These are phyloP conservation scores for Crematogaster levior DNA, from an alignment of 2,888 invertebrate genomes.

Conservation along the genomic window DNA sequence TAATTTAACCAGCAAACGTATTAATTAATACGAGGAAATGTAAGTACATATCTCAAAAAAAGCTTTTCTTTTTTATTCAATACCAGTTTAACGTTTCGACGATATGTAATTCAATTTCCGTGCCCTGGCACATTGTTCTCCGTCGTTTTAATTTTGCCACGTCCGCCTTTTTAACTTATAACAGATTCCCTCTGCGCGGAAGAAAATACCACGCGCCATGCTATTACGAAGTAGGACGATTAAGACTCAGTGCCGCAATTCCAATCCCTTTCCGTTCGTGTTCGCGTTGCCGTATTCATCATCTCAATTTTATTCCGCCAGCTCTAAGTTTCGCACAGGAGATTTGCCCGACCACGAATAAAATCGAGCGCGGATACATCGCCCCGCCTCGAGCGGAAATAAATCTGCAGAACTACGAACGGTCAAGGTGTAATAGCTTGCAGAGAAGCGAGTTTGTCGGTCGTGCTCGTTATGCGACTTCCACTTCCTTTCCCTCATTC, in stretches of 20 bases:
- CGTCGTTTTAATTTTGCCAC: constrained; percentile 22
- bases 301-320: constrained; percentile 53
- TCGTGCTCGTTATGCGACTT: constrained; percentile 27
- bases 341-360: constrained; percentile 59
- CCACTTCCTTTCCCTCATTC: constrained; percentile 15
- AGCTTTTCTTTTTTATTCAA: neutral
- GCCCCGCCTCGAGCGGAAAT: constrained; percentile 54
- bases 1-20: neutral
- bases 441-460: constrained; percentile 23
- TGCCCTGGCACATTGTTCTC: neutral
- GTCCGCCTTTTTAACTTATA: constrained; percentile 23
- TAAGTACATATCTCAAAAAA: constrained; percentile 3
- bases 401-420: constrained; percentile 42
- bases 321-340: constrained; percentile 55
- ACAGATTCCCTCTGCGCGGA: constrained; percentile 16
- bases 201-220: neutral
- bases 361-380: constrained; percentile 54
- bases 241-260: constrained; percentile 45
- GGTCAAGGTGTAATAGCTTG: constrained; percentile 40
- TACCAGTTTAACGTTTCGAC: neutral
- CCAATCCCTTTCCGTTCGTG: constrained; percentile 33
- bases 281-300: constrained; percentile 34
- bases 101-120: constrained; percentile 26
- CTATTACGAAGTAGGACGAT: constrained; percentile 37
- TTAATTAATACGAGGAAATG: constrained; percentile 4